Evolutionary conservation across 1,140 invertebrate genomes (phyloP).

Genomic region (Drosophila erecta): DNA sequence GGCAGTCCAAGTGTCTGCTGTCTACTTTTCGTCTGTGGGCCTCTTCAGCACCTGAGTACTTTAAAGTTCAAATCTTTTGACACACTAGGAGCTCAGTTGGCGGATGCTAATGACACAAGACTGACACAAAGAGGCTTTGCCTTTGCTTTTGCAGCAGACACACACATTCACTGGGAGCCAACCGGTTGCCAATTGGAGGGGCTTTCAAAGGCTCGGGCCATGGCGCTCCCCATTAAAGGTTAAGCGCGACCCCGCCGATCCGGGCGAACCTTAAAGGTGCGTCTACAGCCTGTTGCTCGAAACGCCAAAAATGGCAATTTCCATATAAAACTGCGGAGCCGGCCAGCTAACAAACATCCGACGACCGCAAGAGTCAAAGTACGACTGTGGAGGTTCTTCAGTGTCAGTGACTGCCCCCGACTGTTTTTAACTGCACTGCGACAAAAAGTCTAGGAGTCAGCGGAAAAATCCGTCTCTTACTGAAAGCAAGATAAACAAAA

Average conservation of each 20-base stretch:
- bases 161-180: conserved; percentile 25
- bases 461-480: not conserved
- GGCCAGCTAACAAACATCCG: conserved; percentile 37
- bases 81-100: conserved; percentile 53
- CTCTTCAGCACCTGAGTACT: conserved; percentile 65
- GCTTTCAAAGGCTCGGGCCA: conserved; percentile 31
- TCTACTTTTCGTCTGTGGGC: conserved; percentile 28
- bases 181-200: conserved; percentile 60
- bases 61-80: conserved; percentile 77
- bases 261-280: conserved; percentile 64
- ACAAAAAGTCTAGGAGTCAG: not conserved
- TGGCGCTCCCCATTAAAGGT: conserved; percentile 46
- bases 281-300: conserved; percentile 67
- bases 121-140: conserved; percentile 76
- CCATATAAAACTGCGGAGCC: conserved; percentile 47
- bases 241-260: conserved; percentile 30
- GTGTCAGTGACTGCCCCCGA: conserved; percentile 42
- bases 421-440: conserved; percentile 23
- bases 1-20: conserved; percentile 34
- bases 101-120: conserved; percentile 54
- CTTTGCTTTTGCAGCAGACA: conserved; percentile 24
- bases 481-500: not conserved
- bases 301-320: conserved; percentile 58
- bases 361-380: conserved; percentile 68
- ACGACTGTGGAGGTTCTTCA: conserved; percentile 57